Percentiles rank a stretch among this genome's conserved stretches.
Conservation (phyloP, 2,113 vertebrate genomes). For the Coreoperca whiteheadi region DNA sequence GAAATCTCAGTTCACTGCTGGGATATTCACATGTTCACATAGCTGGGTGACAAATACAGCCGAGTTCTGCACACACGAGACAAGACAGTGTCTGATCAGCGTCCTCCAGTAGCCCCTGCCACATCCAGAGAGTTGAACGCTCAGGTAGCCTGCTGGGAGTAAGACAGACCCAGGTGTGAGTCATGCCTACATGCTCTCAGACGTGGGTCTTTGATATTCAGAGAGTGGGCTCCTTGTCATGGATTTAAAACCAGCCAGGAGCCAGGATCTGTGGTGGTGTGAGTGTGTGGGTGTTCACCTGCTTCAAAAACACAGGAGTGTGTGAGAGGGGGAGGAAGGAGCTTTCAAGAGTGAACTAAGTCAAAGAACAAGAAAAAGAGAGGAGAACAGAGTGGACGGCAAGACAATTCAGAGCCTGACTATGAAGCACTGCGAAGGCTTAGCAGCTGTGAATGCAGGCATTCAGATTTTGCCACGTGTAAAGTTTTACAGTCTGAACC, state of each 20-base stretch:
- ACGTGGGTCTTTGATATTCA: constrained; percentile 78
- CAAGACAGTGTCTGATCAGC: constrained; percentile 56
- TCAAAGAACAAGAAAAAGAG: constrained; percentile 26
- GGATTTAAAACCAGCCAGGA: constrained; percentile 73
- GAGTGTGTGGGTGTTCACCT: constrained; percentile 77
- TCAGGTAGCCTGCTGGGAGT: constrained; percentile 60
- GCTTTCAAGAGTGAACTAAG: constrained; percentile 63
- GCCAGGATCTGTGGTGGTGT: constrained; percentile 54
- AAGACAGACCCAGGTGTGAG: constrained; percentile 68
- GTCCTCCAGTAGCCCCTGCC: constrained; percentile 50
- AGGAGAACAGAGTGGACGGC: constrained; percentile 48
- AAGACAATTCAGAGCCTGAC: constrained; percentile 46
- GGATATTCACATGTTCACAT: constrained; percentile 63
- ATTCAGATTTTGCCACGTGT: constrained; percentile 37
- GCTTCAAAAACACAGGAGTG: constrained; percentile 67
- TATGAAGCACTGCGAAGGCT: constrained; percentile 38
- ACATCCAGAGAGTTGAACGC: constrained; percentile 52
- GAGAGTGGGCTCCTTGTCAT: constrained; percentile 72
- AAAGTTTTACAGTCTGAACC: constrained; percentile 25
- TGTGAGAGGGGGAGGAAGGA: constrained; percentile 45
- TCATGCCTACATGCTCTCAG: constrained; percentile 74
- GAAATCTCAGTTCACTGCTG: constrained; percentile 57
- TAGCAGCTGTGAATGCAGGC: constrained; percentile 13
- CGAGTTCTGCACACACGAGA: constrained; percentile 47
- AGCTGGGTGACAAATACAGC: constrained; percentile 55